Percentiles rank a stretch among this genome's conserved stretches.
Evolutionary conservation across 37 sponge, comb jelly and placozoan species (phyloP).

Genomic region (Oopsacas minuta): DNA sequence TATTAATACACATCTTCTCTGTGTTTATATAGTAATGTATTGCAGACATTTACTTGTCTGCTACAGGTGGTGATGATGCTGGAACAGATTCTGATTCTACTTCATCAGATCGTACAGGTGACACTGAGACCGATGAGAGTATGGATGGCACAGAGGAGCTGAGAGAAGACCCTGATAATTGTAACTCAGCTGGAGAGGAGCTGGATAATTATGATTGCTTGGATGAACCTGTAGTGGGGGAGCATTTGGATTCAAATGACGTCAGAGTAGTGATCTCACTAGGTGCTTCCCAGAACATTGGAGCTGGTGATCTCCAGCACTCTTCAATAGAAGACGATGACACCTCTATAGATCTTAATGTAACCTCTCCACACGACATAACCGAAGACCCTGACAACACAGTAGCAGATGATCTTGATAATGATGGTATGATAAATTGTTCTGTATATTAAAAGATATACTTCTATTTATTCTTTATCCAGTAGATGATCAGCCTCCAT

Average conservation of each 20-base stretch:
- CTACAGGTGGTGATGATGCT: neutral
- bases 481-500: neutral
- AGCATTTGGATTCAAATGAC: neutral
- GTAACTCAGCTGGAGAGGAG: slow-evolving; percentile 83
- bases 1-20: neutral
- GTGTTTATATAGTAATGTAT: neutral
- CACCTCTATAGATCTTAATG: neutral
- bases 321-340: neutral
- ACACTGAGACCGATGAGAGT: slow-evolving; percentile 29
- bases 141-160: slow-evolving; percentile 51
- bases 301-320: neutral
- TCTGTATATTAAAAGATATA: neutral
- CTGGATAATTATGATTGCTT: slow-evolving; percentile 49
- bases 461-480: neutral
- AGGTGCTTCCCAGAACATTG: neutral
- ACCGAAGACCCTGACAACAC: slow-evolving; percentile 57
- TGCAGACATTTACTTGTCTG: neutral
- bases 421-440: slow-evolving; percentile 25
- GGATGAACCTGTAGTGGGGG: slow-evolving; percentile 25
- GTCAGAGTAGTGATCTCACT: slow-evolving; percentile 25
- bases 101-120: slow-evolving; percentile 14
- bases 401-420: slow-evolving; percentile 43
- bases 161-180: slow-evolving; percentile 47
- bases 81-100: neutral
- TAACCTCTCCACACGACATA: slow-evolving; percentile 31